Evolutionary conservation across 2,113 vertebrate species (phyloP).

Genomic region (Tetrao urogallus): DNA sequence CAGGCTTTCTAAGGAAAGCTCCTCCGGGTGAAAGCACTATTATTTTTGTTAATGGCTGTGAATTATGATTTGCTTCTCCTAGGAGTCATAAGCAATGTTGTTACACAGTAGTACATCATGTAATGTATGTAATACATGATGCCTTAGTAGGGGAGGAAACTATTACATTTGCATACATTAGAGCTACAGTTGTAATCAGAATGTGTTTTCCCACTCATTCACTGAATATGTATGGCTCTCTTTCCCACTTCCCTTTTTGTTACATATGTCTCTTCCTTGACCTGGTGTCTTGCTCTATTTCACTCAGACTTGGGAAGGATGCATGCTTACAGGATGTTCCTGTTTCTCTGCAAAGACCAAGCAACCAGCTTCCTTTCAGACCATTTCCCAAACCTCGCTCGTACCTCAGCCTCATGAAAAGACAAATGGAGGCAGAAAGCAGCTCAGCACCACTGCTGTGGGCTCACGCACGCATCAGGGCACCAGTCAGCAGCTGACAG

Average conservation of each 20-base stretch:
- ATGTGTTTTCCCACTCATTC: conserved; percentile 25
- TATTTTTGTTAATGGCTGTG: conserved; percentile 76
- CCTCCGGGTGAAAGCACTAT: conserved; percentile 64
- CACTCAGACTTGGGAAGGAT: neutral
- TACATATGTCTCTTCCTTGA: conserved; percentile 26
- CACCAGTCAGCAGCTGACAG: neutral
- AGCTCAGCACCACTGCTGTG: neutral
- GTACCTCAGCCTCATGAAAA: neutral
- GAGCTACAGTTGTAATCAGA: conserved; percentile 1
- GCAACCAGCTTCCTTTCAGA: neutral
- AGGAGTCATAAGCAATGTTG: conserved; percentile 53
- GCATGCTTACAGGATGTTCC: neutral
- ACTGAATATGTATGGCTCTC: conserved; percentile 58
- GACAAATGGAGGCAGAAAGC: conserved; percentile 20
- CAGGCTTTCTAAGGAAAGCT: conserved; percentile 62
- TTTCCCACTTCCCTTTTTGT: conserved; percentile 33
- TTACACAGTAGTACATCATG: conserved; percentile 55
- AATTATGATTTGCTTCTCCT: conserved; percentile 74
- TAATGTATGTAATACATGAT: conserved; percentile 53
- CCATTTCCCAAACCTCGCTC: neutral
- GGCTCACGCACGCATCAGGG: neutral
- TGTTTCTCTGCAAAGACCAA: conserved; percentile 5
- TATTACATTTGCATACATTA: conserved; percentile 49
- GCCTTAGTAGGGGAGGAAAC: conserved; percentile 42
- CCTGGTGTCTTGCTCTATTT: conserved; percentile 21